These are phyloP conservation scores for Basileuterus tristriatus DNA, from an alignment of 2,797 vertebrate genomes.

Conservation along the genomic window DNA sequence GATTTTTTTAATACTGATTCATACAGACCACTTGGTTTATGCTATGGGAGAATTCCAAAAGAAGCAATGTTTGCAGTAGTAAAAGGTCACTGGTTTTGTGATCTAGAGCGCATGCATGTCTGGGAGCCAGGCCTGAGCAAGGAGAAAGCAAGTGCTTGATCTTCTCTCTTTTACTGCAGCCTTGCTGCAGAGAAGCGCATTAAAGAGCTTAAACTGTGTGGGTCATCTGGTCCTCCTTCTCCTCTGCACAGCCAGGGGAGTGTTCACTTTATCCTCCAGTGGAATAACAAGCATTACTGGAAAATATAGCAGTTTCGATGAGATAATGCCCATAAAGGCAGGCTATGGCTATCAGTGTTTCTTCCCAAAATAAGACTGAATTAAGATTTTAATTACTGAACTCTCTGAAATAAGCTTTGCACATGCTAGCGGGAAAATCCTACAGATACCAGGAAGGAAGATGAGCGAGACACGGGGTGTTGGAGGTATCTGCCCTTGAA, in stretches of 20 bases:
- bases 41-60: neutral
- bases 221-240: neutral
- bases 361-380: neutral
- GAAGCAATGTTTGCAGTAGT: neutral
- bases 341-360: neutral
- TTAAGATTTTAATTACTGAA: neutral
- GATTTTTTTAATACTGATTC: neutral
- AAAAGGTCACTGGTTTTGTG: neutral
- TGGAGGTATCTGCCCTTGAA: neutral
- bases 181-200: neutral
- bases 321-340: slow-evolving; percentile 12
- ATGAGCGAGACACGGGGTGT: rapidly evolving
- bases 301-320: neutral
- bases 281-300: neutral
- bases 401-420: neutral
- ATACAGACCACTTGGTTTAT: neutral
- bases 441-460: neutral
- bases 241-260: neutral
- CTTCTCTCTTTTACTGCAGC: neutral
- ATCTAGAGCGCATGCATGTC: neutral
- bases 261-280: neutral
- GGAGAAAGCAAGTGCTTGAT: neutral
- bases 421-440: rapidly evolving
- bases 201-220: neutral
- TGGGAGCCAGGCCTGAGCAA: neutral